A percentile compares a stretch with the other conserved stretches of the same genome.
phyloP scores from a whole-genome alignment of 92 coral and sea anemone species.

The Chrysogorgia sp. region DNA sequence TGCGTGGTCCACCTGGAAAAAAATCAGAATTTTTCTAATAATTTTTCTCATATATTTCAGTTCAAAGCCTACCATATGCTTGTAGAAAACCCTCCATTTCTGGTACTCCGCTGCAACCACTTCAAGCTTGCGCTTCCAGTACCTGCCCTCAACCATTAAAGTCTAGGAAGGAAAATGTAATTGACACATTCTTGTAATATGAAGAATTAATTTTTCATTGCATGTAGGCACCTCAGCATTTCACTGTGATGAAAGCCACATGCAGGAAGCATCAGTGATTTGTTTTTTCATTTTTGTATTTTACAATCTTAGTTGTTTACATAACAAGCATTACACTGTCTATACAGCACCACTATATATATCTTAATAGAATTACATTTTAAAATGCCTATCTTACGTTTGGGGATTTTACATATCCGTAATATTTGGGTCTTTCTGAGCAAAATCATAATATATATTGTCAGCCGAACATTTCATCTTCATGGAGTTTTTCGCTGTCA shows the following conservation, averaged over 20 bases:
- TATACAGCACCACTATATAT: not conserved
- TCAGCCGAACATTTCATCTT: no score
- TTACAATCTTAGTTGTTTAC: not conserved
- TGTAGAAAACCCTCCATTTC: conserved; percentile 89
- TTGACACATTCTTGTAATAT: not conserved
- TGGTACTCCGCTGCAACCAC: conserved; percentile 95
- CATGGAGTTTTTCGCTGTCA: no score
- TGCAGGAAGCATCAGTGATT: no score
- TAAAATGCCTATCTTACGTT: no score
- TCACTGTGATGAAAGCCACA: no score
- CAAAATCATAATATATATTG: no score
- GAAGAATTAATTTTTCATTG: not conserved
- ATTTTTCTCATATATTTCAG: no score
- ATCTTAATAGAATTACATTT: not conserved
- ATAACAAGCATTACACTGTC: not conserved
- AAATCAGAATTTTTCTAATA: no score
- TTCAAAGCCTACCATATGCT: conserved; percentile 64
- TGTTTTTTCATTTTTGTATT: not conserved
- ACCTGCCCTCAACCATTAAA: conserved; percentile 87
- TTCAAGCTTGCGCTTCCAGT: conserved; percentile 94
- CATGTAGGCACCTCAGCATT: no score
- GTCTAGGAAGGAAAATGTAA: conserved; percentile 56
- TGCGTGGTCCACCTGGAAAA: no score
- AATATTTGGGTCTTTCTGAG: no score
- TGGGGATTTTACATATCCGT: no score